Evolutionary conservation across 2,888 invertebrate genomes (phyloP), one percentile per base, ranked within the genome.

Genomic region (Abrostola triplasia): DNA sequence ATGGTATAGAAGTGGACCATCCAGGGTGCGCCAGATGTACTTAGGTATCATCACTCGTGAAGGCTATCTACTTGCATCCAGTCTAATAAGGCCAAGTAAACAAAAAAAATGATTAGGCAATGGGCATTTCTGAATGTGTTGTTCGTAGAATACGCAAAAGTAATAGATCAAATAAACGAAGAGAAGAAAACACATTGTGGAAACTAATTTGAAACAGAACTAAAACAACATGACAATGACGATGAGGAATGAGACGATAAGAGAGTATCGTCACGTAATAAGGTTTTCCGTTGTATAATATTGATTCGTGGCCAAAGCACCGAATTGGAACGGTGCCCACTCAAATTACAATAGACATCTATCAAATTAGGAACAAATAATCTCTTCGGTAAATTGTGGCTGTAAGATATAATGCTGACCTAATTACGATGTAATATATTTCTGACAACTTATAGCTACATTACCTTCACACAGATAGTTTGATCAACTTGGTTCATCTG

Each of bases 261-360:
- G 24, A 44, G 13, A 13, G 13, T n/a, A n/a, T n/a, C n/a, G n/a
- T n/a, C n/a, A 2, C 13, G 24, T 47, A 47, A 47, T 47, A 24
- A 47, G 44, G 44, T 47, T 24, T 24, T 13, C 44, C 44, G 44
- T 47, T 47, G 24, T 9, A 24, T 47, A 47, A 47, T 47, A 47
- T 47, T 47, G 44, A 47, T 47, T 47, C 44, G 13, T n/a, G 41
- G n/a, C 13, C 24, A 24, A 8, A 24, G 44, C 44, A 47, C 24
- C 24, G 44, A 47, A 47, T 47, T 47, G 44, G 44, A 47, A 47
- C 44, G 24, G 9, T 47, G 44, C 44, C 44, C 44, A 47, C 44
- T 47, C 44, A 47, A 47, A 47, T 47, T 47, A 47, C 44, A 47
- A 47, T 47, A 47, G 44, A 47, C 44, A 24, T 47, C 44, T 47